Evolutionary conservation across 2,888 invertebrate genomes (phyloP).

Genomic region (Clistopyga incitator): DNA sequence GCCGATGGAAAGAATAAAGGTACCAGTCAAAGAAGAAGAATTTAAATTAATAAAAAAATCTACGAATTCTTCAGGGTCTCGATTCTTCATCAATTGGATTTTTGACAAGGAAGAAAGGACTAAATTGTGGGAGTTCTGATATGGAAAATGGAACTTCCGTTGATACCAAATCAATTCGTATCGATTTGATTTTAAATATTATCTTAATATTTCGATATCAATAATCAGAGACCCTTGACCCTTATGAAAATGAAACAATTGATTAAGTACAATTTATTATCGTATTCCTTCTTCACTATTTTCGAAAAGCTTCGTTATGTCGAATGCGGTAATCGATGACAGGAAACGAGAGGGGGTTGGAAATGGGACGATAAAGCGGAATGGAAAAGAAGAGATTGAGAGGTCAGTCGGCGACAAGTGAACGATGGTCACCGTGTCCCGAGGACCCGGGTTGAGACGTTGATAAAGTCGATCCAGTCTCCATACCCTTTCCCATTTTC

Average conservation of each 20-base stretch:
- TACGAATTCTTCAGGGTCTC: not conserved
- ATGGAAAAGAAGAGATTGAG: conserved; percentile 51
- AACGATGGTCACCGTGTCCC: conserved; percentile 37
- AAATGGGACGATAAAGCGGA: conserved; percentile 37
- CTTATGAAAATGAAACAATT: no score
- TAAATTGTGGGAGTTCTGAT: no score
- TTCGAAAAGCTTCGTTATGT: not conserved
- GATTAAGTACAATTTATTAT: not conserved
- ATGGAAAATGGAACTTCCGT: no score
- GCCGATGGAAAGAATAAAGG: conserved; percentile 9
- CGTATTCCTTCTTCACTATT: not conserved
- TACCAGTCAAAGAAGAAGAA: not conserved
- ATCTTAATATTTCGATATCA: no score
- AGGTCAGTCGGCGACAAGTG: conserved; percentile 59
- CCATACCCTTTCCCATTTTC: not conserved
- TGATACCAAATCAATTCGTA: no score
- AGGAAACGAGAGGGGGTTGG: not conserved
- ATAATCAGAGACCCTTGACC: no score
- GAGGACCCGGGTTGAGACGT: conserved; percentile 23
- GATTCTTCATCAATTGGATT: not conserved
- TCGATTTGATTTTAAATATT: no score
- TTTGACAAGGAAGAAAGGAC: not conserved
- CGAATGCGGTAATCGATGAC: not conserved
- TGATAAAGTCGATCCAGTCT: conserved; percentile 55
- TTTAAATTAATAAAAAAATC: conserved; percentile 12